Conservation (phyloP, 1,140 invertebrate genomes). For the Drosophila kepulauana region DNA sequence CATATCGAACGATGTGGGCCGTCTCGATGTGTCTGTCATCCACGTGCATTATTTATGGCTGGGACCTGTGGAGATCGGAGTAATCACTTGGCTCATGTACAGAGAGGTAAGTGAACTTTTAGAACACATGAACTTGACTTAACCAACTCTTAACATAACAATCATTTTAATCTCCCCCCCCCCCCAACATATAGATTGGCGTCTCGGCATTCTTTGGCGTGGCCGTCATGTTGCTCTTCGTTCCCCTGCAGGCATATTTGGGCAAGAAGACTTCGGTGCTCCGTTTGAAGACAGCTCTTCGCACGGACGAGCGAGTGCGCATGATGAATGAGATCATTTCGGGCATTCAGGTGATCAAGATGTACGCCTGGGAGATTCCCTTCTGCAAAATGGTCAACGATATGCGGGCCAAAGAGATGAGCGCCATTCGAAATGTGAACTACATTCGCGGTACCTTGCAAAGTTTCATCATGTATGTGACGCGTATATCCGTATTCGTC, state of each 20-base stretch:
- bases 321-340: slow-evolving; percentile 97
- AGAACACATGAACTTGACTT: not conserved
- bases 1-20: slow-evolving; percentile 94
- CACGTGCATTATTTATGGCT: slow-evolving; percentile 92
- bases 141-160: not conserved
- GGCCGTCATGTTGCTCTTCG: slow-evolving; percentile 90
- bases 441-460: slow-evolving; percentile 90
- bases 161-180: not conserved
- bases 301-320: slow-evolving; percentile 93
- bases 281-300: slow-evolving; percentile 88
- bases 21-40: slow-evolving; percentile 89
- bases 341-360: slow-evolving; percentile 96
- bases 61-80: slow-evolving; percentile 92
- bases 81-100: slow-evolving; percentile 92
- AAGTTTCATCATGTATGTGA: slow-evolving; percentile 91
- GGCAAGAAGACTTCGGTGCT: slow-evolving; percentile 90
- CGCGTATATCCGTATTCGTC: slow-evolving; percentile 92
- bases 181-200: slow-evolving; percentile 86
- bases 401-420: slow-evolving; percentile 86
- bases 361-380: slow-evolving; percentile 95
- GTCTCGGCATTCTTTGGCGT: slow-evolving; percentile 92
- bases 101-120: slow-evolving; percentile 80
- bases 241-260: slow-evolving; percentile 93
- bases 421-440: slow-evolving; percentile 88
- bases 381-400: slow-evolving; percentile 89